Base-by-base conservation (phyloP, 1,140 invertebrate species). In the Hesperophylax magnus region DNA sequence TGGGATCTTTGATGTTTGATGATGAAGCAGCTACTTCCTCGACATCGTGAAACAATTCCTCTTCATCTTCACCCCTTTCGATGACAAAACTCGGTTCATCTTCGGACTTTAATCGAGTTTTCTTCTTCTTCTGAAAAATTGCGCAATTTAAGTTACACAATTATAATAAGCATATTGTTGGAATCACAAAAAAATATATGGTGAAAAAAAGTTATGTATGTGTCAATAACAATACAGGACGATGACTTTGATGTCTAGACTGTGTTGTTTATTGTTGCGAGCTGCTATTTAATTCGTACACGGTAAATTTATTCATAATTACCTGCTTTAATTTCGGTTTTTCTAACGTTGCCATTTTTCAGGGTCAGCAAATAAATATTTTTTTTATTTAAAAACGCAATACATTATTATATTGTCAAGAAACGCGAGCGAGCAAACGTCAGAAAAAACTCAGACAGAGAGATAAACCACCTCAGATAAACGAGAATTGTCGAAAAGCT, bases 291-390 rank as follows among this genome's bases (percentile, higher is more conserved):
- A 24, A 63, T 24, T 24, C 18, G 60, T 14, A 9, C 18, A 63
- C 15, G 14, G 8, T 17, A 56, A 75, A 56, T 4, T 58, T 27
- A 9, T 22, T 20, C 52, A 56, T 18, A 52, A 63, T 52, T 78
- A 78, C 77, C 77, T 78, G 63, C 56, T 78, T 78, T 11, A 58
- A 31, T 69, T 78, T 78, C n/a, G 77, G 61, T 78, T 69, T 78
- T 52, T 78, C 77, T 65, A 78, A 71, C 71, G 77, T 78, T 56
- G 77, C 77, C 77, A 78, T 78, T 78, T 75, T 63, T 39, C 34
- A 27, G 22, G 56, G 22, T 8, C 9, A 5, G n/a, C 20, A 74
- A 22, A 65, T 65, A n/a, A n/a, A 76, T 39, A 61, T n/a, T 1
- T 34, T 76, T n/a, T 52, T 17, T n/a, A 77, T 18, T 47, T 65